Evolutionary conservation across 2,113 vertebrate species (phyloP).

Genomic region (Burhinus bistriatus): DNA sequence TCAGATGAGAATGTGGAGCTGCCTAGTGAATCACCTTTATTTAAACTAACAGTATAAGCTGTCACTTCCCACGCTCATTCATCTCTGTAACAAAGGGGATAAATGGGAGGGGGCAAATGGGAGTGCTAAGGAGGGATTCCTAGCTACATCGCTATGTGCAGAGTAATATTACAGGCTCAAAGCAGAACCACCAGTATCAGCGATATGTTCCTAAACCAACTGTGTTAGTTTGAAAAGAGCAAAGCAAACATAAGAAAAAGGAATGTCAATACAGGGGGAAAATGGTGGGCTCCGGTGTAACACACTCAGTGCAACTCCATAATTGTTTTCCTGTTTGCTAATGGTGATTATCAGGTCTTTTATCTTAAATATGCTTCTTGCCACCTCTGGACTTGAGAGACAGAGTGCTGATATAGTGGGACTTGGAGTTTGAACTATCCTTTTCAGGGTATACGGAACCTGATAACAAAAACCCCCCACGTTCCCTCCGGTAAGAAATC

Average conservation of each 20-base stretch:
- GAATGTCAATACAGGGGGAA: conserved; percentile 21
- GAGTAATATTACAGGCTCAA: conserved; percentile 20
- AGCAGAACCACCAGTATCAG: background rate
- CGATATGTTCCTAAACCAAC: background rate
- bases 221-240: conserved; percentile 8
- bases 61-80: background rate
- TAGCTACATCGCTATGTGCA: conserved; percentile 40
- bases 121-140: background rate
- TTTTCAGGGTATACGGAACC: background rate
- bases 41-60: background rate
- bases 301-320: background rate
- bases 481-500: background rate
- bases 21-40: background rate
- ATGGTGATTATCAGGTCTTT: background rate
- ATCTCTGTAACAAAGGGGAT: background rate
- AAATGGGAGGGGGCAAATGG: background rate
- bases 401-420: background rate
- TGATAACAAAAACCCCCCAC: background rate
- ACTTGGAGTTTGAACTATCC: background rate
- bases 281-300: background rate
- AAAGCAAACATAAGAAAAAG: conserved; percentile 26
- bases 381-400: background rate
- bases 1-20: background rate
- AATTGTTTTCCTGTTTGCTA: conserved; percentile 42
- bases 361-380: conserved; percentile 42